Conservation (phyloP, 1,140 invertebrate genomes). For the Hydropsyche tenuis region DNA sequence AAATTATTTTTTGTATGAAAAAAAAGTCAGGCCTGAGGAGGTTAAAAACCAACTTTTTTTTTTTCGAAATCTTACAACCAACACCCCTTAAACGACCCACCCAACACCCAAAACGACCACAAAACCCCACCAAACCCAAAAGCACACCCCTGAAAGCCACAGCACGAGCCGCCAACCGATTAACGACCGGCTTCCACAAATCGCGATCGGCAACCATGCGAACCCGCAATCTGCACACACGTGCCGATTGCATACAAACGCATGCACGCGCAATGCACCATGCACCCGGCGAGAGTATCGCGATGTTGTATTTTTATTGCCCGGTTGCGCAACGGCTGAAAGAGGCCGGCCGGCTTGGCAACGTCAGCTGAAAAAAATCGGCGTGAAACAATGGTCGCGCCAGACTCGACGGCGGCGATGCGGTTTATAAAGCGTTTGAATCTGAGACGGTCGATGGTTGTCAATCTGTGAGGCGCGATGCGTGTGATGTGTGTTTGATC, state of each 20-base stretch:
- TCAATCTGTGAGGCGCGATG: no score
- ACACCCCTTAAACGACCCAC: no score
- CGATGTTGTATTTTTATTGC: neutral
- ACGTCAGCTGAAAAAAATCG: conserved; percentile 18
- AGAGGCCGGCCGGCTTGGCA: conserved; percentile 19
- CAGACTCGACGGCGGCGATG: conserved; percentile 6
- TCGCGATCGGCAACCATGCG: conserved; percentile 8
- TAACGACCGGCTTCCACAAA: conserved; percentile 32
- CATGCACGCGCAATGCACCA: neutral
- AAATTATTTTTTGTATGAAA: no score
- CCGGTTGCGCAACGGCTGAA: conserved; percentile 21
- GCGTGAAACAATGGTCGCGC: neutral
- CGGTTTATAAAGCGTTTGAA: neutral
- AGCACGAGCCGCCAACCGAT: conserved; percentile 20
- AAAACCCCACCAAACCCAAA: no score
- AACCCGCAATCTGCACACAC: conserved; percentile 6
- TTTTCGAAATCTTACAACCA: no score
- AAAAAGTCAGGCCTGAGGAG: no score
- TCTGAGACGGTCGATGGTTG: no score
- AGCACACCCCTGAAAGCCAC: no score
- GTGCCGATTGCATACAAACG: neutral
- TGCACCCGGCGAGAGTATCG: no score
- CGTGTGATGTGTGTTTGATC: no score
- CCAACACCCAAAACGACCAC: no score
- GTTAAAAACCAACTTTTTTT: no score